These are phyloP conservation scores for Siderastrea radians DNA, from an alignment of 92 coral and sea anemone species.

Conservation along the genomic window DNA sequence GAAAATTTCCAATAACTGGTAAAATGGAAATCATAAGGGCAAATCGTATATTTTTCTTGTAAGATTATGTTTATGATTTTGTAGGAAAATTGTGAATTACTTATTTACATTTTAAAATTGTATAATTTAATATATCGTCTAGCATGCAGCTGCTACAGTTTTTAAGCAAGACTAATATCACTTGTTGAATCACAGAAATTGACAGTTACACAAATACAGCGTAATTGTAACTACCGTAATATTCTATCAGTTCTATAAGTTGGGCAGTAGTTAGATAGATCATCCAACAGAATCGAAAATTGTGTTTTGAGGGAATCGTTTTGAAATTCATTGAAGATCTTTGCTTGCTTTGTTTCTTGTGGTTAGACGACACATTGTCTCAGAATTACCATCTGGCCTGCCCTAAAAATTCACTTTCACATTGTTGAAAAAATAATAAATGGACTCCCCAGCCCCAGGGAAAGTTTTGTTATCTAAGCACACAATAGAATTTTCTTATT, in stretches of 20 bases:
- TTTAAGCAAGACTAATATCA: background rate
- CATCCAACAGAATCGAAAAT: background rate
- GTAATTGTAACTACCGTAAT: background rate
- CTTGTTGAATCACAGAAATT: conserved; percentile 6
- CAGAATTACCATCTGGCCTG: background rate
- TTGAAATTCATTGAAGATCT: background rate
- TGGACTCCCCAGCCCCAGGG: background rate
- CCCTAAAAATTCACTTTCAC: background rate
- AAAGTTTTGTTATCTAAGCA: background rate
- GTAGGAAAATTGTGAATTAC: background rate
- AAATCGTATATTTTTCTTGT: background rate
- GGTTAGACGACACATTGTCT: conserved; percentile 26
- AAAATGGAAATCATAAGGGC: background rate
- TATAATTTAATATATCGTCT: background rate
- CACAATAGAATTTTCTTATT: no score
- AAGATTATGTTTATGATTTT: background rate
- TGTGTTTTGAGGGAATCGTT: background rate
- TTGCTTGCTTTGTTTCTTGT: conserved; percentile 11
- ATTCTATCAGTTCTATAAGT: background rate
- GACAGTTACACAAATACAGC: background rate
- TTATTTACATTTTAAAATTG: conserved; percentile 31
- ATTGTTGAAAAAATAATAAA: background rate
- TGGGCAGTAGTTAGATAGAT: background rate
- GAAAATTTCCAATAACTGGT: background rate
- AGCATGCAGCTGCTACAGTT: conserved; percentile 1